Evolutionary conservation across 2,888 invertebrate species (phyloP).

Genomic region (Pristionchus fissidentatus): DNA sequence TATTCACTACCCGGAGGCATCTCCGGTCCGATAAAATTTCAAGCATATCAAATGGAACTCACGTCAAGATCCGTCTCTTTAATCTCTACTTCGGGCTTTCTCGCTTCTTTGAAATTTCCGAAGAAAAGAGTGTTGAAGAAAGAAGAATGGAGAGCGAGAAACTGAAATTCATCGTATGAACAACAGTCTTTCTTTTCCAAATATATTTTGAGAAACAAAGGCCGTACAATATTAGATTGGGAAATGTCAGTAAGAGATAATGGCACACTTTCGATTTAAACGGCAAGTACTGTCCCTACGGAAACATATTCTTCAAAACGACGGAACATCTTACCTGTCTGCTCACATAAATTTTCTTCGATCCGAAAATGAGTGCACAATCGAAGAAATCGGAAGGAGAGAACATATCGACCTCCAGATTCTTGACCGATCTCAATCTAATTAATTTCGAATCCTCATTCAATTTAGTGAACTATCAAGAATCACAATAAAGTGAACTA

Average conservation of each 20-base stretch:
- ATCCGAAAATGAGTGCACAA: not conserved
- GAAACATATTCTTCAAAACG: too few relatives aligned
- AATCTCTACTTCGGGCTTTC: not conserved
- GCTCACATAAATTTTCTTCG: not conserved
- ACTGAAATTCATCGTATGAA: not conserved
- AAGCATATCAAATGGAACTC: too few relatives aligned
- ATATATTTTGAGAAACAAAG: too few relatives aligned
- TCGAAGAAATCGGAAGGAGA: constrained; percentile 10
- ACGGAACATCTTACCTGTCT: not conserved
- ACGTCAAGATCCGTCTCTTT: not conserved
- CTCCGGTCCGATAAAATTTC: too few relatives aligned
- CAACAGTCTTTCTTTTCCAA: too few relatives aligned
- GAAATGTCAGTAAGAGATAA: not conserved
- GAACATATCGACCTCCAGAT: not conserved
- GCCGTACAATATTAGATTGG: not conserved
- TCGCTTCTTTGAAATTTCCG: not conserved
- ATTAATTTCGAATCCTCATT: not conserved
- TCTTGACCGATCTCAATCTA: constrained; percentile 37
- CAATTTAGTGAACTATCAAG: not conserved
- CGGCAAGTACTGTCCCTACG: too few relatives aligned
- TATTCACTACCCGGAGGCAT: too few relatives aligned
- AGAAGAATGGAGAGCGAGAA: not conserved
- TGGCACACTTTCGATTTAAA: not conserved
- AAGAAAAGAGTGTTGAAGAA: constrained; percentile 11
- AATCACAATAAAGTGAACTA: not conserved